Evolutionary conservation across 2,888 invertebrate species (phyloP).

Genomic region (Nasonovia ribisnigri): DNA sequence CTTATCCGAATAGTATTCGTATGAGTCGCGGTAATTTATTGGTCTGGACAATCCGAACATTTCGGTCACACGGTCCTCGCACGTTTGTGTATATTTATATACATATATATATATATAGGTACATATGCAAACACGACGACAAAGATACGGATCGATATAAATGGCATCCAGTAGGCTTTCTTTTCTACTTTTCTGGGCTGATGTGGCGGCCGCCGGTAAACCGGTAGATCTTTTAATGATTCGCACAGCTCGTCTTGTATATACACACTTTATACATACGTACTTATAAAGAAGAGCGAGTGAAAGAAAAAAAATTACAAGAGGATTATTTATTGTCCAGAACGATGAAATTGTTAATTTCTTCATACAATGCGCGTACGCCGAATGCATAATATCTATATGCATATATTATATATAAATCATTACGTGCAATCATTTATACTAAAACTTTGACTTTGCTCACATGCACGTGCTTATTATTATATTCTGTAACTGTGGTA

Average conservation of each 20-base stretch:
- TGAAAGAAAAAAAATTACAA: conserved; percentile 2
- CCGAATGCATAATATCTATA: not conserved
- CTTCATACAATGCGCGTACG: not conserved
- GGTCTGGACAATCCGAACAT: conserved; percentile 47
- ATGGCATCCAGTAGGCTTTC: conserved; percentile 53
- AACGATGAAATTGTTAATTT: conserved; percentile 47
- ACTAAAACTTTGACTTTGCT: conserved; percentile 14
- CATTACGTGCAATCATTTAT: not conserved
- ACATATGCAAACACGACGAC: conserved; percentile 46
- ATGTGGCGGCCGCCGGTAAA: conserved; percentile 31
- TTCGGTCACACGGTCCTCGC: conserved; percentile 54
- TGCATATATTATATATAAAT: conserved; percentile 9
- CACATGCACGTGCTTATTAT: not conserved
- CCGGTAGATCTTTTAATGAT: conserved; percentile 62
- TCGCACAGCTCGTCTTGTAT: conserved; percentile 28
- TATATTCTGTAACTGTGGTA: not conserved
- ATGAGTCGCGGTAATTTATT: conserved; percentile 36
- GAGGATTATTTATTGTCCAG: conserved; percentile 35
- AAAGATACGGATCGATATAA: conserved; percentile 57
- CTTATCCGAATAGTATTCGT: not conserved
- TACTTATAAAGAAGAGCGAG: not conserved
- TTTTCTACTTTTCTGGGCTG: conserved; percentile 45
- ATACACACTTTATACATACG: not conserved
- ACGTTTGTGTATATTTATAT: not conserved
- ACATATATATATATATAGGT: not conserved